Percentiles rank a stretch among this genome's conserved stretches.
These are phyloP conservation scores for Polyommatus iphigenia DNA, from an alignment of 2,888 invertebrate genomes.

Conservation along the genomic window DNA sequence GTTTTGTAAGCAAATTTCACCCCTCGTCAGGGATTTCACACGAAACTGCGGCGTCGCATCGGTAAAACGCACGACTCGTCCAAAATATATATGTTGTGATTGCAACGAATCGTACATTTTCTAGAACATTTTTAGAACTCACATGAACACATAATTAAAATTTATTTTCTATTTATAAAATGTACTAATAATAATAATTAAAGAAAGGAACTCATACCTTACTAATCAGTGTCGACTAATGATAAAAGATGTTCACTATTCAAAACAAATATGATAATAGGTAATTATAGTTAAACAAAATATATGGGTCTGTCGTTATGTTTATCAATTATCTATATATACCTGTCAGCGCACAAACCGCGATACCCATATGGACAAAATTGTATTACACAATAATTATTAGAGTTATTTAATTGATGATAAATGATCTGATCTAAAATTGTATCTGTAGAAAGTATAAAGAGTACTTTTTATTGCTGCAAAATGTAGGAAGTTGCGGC, in stretches of 20 bases:
- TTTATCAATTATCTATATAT: too few relatives aligned
- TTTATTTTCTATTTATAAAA: too few relatives aligned
- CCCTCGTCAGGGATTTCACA: not conserved
- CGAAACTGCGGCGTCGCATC: not conserved
- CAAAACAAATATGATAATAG: too few relatives aligned
- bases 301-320: too few relatives aligned
- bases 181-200: too few relatives aligned
- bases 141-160: too few relatives aligned
- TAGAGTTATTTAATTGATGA: not conserved
- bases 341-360: too few relatives aligned
- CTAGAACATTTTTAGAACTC: not conserved
- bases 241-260: too few relatives aligned
- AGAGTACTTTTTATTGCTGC: not conserved
- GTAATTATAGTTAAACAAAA: not conserved
- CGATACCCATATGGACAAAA: too few relatives aligned
- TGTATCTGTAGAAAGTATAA: not conserved
- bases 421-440: not conserved
- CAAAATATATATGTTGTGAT: not conserved
- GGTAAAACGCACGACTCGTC: not conserved
- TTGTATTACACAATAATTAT: too few relatives aligned
- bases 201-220: too few relatives aligned
- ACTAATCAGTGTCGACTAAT: too few relatives aligned
- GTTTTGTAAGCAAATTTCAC: conserved; percentile 27
- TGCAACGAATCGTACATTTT: not conserved
- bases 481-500: not conserved